A percentile compares a stretch with the other conserved stretches of the same genome.
phyloP scores from a whole-genome alignment of 2,797 vertebrate genomes.

The Karalla daura region DNA sequence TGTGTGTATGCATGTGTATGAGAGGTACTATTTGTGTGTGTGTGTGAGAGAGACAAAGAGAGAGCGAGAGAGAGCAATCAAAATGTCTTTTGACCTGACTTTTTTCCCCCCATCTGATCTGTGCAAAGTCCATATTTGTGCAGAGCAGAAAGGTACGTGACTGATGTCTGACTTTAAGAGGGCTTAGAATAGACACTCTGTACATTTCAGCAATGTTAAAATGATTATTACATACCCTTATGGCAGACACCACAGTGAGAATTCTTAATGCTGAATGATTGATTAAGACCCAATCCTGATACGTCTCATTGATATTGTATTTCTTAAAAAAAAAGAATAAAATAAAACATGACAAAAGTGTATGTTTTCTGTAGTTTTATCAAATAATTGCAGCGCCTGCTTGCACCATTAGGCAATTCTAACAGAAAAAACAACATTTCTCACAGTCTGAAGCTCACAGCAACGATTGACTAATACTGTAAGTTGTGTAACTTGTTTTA shows the following conservation, averaged over 20 bases:
- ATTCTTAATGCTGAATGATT: neutral
- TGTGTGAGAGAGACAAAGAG: constrained; percentile 14
- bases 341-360: neutral
- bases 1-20: constrained; percentile 46
- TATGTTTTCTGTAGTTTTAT: too few relatives aligned
- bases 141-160: constrained; percentile 23
- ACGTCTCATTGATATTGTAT: neutral
- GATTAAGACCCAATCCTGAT: neutral
- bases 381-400: too few relatives aligned
- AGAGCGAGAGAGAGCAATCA: constrained; percentile 19
- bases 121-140: constrained; percentile 64
- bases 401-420: neutral
- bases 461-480: constrained; percentile 30
- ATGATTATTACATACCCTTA: too few relatives aligned
- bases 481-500: constrained; percentile 25
- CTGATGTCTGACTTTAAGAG: neutral
- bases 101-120: neutral
- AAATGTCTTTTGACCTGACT: constrained; percentile 38
- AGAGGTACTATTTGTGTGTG: constrained; percentile 26
- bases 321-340: neutral
- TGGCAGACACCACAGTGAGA: neutral
- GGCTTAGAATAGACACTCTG: neutral
- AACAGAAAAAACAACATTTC: constrained; percentile 37
- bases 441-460: constrained; percentile 44
- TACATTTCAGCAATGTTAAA: neutral